Evolutionary conservation across 1,140 invertebrate genomes (phyloP), one percentile per base, ranked within the genome.

Genomic region (Vollenhovia emeryi): DNA sequence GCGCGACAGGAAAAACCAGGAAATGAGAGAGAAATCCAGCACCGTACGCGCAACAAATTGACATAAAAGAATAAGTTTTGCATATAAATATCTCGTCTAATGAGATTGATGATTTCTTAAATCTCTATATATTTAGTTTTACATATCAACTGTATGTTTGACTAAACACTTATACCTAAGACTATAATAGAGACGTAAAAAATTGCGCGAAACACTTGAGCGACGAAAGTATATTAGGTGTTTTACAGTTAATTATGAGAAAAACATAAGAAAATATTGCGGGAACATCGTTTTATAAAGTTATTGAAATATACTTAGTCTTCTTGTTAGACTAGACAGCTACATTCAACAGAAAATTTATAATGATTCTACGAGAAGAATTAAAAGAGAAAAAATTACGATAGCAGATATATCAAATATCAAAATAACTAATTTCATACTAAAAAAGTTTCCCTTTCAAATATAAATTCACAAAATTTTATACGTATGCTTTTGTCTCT

Each of bases 1-100:
- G 8, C 36, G 73, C 36, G 62, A 68, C 55, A 55, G 45, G 4
- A 68, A 79, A 24, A 68, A 79, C 5, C 9, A 52, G 45, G 21
- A 30, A 79, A 68, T 48, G 45, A 66, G 21, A 27, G 21, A 30
- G 21, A 79, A 52, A 69, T 3, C 27, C 18, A 11, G 33, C 57
- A 60, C 48, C 6, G 11, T n/a, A 18, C 13, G 27, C 9, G 74
- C 60, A 6, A 62, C 45, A 69, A 52, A 68, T 52, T 68, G 62
- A 68, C 11, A 27, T 62, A 62, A 50, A 50, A 73, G 8, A 5
- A 57, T 40, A 57, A 18, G 8, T 27, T n/a, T 59, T 40, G 9
- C 15, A 13, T 68, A 13, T 50, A 48, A 48, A 27, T n/a, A 11
- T 36, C 1, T 40, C 15, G 15, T 48, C 13, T 18, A n/a, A 43